A percentile compares a stretch with the other conserved stretches of the same genome.
Evolutionary conservation across 2,113 vertebrate genomes (phyloP).

Genomic region (Rhombomys opimus): DNA sequence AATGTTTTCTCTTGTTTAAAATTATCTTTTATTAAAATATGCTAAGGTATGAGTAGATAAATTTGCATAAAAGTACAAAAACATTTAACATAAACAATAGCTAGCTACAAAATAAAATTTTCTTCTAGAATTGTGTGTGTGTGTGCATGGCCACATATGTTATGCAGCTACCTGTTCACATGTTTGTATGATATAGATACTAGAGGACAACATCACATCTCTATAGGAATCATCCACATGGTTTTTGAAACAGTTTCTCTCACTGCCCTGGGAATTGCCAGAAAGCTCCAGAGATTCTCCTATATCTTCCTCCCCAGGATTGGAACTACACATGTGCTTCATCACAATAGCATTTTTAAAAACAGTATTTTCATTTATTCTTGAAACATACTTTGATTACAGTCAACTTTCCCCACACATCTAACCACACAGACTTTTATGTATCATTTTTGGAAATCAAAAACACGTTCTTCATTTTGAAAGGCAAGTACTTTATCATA

Average conservation of each 20-base stretch:
- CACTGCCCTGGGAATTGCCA: background rate
- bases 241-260: background rate
- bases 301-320: background rate
- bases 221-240: background rate
- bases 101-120: background rate
- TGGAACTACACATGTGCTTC: background rate
- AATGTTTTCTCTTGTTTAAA: background rate
- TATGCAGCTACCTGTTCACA: too few species aligned
- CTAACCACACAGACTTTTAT: background rate
- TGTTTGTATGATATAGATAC: too few species aligned
- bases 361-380: background rate
- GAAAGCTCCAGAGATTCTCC: background rate
- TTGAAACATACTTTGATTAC: background rate
- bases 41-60: background rate
- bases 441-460: background rate
- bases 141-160: background rate
- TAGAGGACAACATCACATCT: background rate
- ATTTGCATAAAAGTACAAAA: background rate
- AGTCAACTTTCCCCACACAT: background rate
- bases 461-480: background rate
- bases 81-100: background rate
- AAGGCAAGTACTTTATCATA: background rate
- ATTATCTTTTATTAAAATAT: conserved; percentile 13
- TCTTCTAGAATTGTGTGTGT: background rate
- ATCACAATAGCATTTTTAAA: background rate